Base-by-base conservation (phyloP, 2,888 invertebrate species). In the Ochropleura leucogaster region DNA sequence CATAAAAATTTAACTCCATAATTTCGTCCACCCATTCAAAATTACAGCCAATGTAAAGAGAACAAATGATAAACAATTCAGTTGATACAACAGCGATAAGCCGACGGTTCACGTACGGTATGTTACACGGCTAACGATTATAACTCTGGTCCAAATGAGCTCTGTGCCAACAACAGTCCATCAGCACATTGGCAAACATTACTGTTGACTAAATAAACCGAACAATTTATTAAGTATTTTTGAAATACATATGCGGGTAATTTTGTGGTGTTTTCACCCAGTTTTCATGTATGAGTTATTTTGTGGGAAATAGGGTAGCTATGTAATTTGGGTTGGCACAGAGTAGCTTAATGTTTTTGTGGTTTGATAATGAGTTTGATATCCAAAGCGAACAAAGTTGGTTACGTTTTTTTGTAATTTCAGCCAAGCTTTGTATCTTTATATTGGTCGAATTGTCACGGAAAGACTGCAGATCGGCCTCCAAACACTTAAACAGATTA, bases 181-280 rank as follows among this genome's bases (percentile, higher is more conserved):
- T 86, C 86, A 87, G 78, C 68, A 51, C 82, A 87, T 85, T 86
- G 86, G 85, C 85, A 87, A 86, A 86, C 83, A 87, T 85, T 75
- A 87, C 75, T 74, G 83, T 86, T 87, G 83, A 85, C 87, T 82
- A 83, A 77, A 86, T 86, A 83, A 79, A 83, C 79, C 66, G 49
- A 64, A 74, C 79, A 76, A 86, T 77, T 84, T 81, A 87, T 75
- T 77, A 80, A 82, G 77, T 84, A 84, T 82, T 85, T 85, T 85
- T 86, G 77, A 77, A 74, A 75, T 70, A 76, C 69, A 79, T 76
- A 42, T 70, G 74, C 57, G 65, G 70, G 57, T 86, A 70, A 71
- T 74, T 60, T 68, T 72, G 71, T 68, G 68, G 72, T 53, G 59
- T 72, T 80, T 66, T 68, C 49, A 79, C 42, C 47, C 69, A 80